Conservation (phyloP, 2,888 invertebrate genomes). For the Cheilosia vernalis region DNA sequence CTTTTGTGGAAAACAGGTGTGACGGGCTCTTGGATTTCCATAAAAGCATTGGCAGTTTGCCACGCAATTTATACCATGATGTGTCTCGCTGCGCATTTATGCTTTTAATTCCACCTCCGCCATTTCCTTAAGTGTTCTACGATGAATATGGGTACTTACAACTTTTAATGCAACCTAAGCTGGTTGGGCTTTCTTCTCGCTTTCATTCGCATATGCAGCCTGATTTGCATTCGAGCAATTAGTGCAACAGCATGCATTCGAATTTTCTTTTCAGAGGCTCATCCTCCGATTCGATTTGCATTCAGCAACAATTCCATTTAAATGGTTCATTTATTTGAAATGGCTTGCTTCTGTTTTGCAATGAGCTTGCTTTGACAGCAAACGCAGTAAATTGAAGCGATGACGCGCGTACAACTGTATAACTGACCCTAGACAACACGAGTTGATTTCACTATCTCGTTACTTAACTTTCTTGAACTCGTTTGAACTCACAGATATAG, state of each 20-base stretch:
- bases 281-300: not conserved
- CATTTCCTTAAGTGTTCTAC: too few relatives aligned
- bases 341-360: constrained; percentile 16
- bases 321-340: constrained; percentile 12
- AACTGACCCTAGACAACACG: constrained; percentile 61
- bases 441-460: constrained; percentile 44
- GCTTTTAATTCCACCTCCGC: too few relatives aligned
- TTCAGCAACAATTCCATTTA: constrained; percentile 3
- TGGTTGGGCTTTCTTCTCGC: not conserved
- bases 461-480: constrained; percentile 44
- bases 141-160: too few relatives aligned
- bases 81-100: too few relatives aligned
- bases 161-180: constrained; percentile 3
- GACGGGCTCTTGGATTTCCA: constrained; percentile 12
- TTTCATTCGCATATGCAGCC: not conserved
- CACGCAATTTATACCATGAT: not conserved
- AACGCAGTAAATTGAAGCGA: constrained; percentile 18
- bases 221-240: constrained; percentile 8
- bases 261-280: not conserved
- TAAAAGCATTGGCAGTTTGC: not conserved
- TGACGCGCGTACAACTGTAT: constrained; percentile 26
- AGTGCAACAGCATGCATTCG: not conserved
- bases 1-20: constrained; percentile 11
- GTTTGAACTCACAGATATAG: constrained; percentile 26
- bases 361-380: not conserved